Evolutionary conservation across 2,888 invertebrate species (phyloP).

Genomic region (Chymomyza amoena): DNA sequence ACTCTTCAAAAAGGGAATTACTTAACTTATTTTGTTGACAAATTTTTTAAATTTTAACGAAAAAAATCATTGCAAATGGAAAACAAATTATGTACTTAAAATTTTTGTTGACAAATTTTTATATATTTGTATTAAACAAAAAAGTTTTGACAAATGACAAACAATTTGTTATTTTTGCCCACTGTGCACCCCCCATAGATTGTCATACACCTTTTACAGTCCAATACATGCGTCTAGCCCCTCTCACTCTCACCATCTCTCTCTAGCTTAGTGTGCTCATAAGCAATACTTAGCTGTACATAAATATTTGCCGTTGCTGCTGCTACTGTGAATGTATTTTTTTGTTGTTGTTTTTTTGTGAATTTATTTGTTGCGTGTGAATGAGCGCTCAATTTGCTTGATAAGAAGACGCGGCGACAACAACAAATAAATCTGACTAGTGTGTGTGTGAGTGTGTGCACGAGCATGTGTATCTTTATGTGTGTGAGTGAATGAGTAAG

Average conservation of each 20-base stretch:
- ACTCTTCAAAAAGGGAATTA: no score
- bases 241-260: conserved; percentile 8
- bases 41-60: no score
- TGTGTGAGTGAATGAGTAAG: neutral
- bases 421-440: conserved; percentile 10
- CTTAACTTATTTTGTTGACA: no score
- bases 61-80: no score
- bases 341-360: conserved; percentile 11
- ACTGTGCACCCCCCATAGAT: no score
- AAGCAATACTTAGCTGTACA: conserved; percentile 36
- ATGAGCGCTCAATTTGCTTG: conserved; percentile 66
- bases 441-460: neutral
- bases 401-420: conserved; percentile 49
- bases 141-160: no score
- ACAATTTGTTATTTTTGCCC: no score
- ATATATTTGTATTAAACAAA: no score
- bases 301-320: conserved; percentile 53
- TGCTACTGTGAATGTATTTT: conserved; percentile 5
- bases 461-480: conserved; percentile 18
- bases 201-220: neutral
- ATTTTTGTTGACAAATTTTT: no score
- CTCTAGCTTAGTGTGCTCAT: neutral
- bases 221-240: conserved; percentile 22
- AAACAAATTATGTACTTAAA: no score
- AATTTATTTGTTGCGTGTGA: conserved; percentile 67